These are phyloP conservation scores for Hylyphantes graminicola DNA, from an alignment of 1,140 invertebrate species.

Conservation along the genomic window DNA sequence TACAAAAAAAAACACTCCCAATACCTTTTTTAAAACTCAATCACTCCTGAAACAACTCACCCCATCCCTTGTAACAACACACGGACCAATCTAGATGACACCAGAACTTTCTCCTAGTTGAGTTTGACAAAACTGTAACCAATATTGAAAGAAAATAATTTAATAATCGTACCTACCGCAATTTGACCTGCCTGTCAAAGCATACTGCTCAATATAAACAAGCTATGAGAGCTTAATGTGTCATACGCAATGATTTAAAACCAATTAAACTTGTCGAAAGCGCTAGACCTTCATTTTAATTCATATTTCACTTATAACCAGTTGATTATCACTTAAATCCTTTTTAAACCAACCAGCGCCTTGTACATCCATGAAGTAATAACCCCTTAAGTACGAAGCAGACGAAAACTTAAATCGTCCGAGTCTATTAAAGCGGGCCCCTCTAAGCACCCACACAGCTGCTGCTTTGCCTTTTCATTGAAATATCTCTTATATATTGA, in stretches of 20 bases:
- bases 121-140: no score
- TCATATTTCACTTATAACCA: no score
- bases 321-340: no score
- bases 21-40: neutral
- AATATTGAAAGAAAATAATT: no score
- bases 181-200: no score
- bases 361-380: constrained; percentile 60
- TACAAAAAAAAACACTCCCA: no score
- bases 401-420: constrained; percentile 60
- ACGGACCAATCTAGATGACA: constrained; percentile 49
- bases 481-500: constrained; percentile 56
- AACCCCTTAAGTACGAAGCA: constrained; percentile 56
- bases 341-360: neutral
- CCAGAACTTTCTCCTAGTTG: neutral
- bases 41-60: constrained; percentile 23
- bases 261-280: no score
- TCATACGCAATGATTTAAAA: no score
- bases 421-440: constrained; percentile 59
- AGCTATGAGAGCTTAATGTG: no score
- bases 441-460: constrained; percentile 55
- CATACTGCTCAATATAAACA: no score
- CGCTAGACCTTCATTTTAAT: no score
- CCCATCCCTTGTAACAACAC: constrained; percentile 25
- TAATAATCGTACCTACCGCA: no score
- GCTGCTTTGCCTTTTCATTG: constrained; percentile 49